Evolutionary conservation across 2,113 vertebrate genomes (phyloP).

Genomic region (Tinamus guttatus): DNA sequence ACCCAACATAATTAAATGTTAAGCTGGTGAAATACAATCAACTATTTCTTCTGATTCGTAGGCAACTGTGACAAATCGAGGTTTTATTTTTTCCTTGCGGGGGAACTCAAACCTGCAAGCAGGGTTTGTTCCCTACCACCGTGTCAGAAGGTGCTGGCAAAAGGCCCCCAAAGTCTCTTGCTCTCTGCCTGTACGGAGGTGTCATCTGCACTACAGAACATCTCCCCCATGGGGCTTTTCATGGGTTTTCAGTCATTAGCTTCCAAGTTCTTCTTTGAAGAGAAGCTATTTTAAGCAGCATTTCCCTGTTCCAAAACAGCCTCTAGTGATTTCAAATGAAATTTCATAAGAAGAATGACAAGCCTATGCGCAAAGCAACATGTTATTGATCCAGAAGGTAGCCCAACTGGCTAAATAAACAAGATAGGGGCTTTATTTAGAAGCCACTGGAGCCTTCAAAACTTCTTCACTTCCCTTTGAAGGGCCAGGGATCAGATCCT

Average conservation of each 20-base stretch:
- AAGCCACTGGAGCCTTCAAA: not conserved
- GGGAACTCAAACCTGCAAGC: not conserved
- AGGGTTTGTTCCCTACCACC: not conserved
- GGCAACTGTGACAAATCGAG: not conserved
- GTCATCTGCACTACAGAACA: constrained; percentile 49
- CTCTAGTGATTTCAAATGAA: constrained; percentile 20
- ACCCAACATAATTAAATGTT: not conserved
- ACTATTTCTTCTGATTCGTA: not conserved
- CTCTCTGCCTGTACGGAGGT: not conserved
- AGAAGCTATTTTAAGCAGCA: constrained; percentile 34
- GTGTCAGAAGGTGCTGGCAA: not conserved
- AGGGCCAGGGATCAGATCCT: not conserved
- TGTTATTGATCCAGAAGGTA: not conserved
- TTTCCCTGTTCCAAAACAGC: constrained; percentile 24
- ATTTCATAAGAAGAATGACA: constrained; percentile 36
- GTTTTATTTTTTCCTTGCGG: not conserved
- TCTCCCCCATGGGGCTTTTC: constrained; percentile 38
- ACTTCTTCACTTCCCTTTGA: constrained; percentile 19
- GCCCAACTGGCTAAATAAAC: not conserved
- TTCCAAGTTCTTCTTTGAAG: constrained; percentile 23
- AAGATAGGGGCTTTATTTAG: not conserved
- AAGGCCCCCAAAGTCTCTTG: constrained; percentile 8
- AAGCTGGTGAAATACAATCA: not conserved
- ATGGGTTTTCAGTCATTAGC: constrained; percentile 41
- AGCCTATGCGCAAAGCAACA: constrained; percentile 32